Conservation (phyloP, 1,140 invertebrate species). For the Trissolcus basalis region DNA sequence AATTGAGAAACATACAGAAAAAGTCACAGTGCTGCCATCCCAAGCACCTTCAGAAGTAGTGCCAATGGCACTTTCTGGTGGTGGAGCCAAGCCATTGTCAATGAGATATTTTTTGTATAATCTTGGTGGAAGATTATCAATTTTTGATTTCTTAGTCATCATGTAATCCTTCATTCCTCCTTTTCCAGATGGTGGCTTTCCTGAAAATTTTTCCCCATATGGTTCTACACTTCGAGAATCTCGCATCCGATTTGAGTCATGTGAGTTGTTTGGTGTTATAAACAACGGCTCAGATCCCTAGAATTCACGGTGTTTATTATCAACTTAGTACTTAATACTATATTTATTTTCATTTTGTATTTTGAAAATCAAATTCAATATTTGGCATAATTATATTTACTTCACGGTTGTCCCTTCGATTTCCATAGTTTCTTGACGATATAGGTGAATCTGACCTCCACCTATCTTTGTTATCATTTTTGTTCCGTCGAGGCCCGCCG, state of each 20-base stretch:
- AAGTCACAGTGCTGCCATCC: constrained; percentile 76
- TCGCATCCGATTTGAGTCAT: constrained; percentile 71
- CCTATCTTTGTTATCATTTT: constrained; percentile 68
- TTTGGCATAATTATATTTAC: no score
- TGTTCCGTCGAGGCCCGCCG: constrained; percentile 66
- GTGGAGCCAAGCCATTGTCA: constrained; percentile 72
- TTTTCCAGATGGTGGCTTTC: constrained; percentile 78
- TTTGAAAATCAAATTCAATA: no score
- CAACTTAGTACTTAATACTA: no score
- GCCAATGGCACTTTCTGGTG: constrained; percentile 60
- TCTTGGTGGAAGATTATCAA: constrained; percentile 77
- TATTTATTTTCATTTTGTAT: no score
- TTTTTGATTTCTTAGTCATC: constrained; percentile 68
- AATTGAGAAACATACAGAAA: constrained; percentile 66
- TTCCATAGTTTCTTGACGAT: constrained; percentile 64
- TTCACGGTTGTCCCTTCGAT: constrained; percentile 69
- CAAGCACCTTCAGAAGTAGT: constrained; percentile 72
- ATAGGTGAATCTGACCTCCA: constrained; percentile 72
- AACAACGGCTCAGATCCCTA: constrained; percentile 77
- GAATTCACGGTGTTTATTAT: constrained; percentile 17
- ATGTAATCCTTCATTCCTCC: constrained; percentile 70
- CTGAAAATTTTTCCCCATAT: constrained; percentile 73
- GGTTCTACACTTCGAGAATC: constrained; percentile 78
- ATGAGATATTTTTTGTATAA: constrained; percentile 76
- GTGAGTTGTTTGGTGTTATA: constrained; percentile 65